Conservation (phyloP, 2,113 vertebrate genomes). For the Procavia capensis region DNA sequence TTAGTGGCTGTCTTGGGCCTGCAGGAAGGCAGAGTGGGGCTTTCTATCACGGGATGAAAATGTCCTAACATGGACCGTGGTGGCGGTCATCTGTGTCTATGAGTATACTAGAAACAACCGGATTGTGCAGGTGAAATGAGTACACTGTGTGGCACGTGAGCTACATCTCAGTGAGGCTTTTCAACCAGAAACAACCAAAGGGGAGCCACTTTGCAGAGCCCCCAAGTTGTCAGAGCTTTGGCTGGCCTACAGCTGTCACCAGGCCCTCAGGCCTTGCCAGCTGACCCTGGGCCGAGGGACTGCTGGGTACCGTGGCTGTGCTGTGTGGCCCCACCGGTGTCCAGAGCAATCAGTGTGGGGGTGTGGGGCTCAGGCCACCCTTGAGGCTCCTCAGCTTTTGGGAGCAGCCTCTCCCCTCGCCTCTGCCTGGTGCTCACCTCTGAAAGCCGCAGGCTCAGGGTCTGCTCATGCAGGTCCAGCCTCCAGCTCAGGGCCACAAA, state of each 20-base stretch:
- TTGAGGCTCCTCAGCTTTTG: too few relatives aligned
- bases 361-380: background rate
- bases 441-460: background rate
- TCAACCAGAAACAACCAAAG: background rate
- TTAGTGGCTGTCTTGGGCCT: background rate
- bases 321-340: background rate
- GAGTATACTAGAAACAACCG: rapidly evolving
- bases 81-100: rapidly evolving
- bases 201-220: background rate
- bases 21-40: too few relatives aligned
- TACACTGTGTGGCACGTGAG: rapidly evolving
- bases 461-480: conserved; percentile 71
- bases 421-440: background rate
- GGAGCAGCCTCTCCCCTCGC: background rate
- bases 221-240: rapidly evolving
- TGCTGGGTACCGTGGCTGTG: background rate
- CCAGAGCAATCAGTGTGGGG: background rate
- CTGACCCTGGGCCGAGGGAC: background rate
- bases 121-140: rapidly evolving
- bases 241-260: too few relatives aligned
- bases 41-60: background rate
- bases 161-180: background rate
- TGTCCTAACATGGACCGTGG: background rate
- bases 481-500: conserved; percentile 72
- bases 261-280: background rate